Evolutionary conservation across 2,888 invertebrate species (phyloP), one percentile per base, ranked within the genome.

Genomic region (Mythimna lalbum): DNA sequence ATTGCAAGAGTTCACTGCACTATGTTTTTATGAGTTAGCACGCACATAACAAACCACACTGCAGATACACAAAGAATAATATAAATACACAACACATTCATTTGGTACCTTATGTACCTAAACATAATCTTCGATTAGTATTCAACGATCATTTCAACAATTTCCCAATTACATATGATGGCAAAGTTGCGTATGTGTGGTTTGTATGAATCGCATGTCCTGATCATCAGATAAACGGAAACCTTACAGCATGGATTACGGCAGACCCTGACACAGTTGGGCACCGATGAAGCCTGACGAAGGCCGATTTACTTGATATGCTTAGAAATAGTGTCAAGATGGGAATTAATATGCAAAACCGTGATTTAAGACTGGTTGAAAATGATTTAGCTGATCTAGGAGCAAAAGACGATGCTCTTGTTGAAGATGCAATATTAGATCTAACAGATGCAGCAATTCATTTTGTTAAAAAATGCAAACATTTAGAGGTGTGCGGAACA

Each of bases 151-250:
- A 76, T 70, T 36, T 21, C 7, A 69, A 75, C 77, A 62, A 76
- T 85, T 85, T 83, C 81, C 72, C 78, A 83, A 80, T 78, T 61
- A 71, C 62, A 64, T 76, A 67, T 62, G 68, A 63, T 57, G 66
- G 43, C 49, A 55, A 57, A 70, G 63, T 83, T 73, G 47, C 64
- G 53, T 67, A 72, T 70, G 63, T 69, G 62, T 64, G 63, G 64
- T 81, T 81, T 63, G 74, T 84, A 83, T 79, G 73, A 69, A 49
- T 63, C 63, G 73, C 82, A 69, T 79, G 84, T 72, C 39, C 77
- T 71, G 75, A 80, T 80, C 80, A 77, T 69, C 82, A 80, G 85
- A 85, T 85, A 85, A 82, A 70, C 39, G 64, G 84, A 77, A 82
- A 75, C 81, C 78, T 69, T 75, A 68, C 60, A 65, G 79, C 73